Evolutionary conservation across 2,797 vertebrate genomes (phyloP).

Genomic region (Pachyuromys duprasi): DNA sequence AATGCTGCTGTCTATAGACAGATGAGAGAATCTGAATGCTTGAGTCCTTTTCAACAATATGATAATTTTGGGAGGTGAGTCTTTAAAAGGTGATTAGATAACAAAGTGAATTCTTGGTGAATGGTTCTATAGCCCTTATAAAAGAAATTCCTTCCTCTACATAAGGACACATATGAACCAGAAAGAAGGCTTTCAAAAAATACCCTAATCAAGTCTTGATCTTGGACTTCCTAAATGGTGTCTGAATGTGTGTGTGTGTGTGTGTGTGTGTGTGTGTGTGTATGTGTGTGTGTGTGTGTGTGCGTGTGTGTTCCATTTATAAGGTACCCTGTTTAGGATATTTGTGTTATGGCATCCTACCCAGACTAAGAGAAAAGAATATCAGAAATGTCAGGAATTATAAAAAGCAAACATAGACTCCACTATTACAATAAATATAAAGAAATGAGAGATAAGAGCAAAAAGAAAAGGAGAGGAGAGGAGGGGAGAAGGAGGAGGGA

Average conservation of each 20-base stretch:
- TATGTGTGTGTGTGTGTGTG: background rate
- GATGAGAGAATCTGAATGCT: background rate
- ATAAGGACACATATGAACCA: background rate
- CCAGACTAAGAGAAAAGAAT: background rate
- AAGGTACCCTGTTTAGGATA: background rate
- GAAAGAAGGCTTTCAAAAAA: background rate
- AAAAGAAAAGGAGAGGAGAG: rapidly evolving
- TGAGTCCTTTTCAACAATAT: background rate
- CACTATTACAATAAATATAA: background rate
- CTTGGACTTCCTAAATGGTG: background rate
- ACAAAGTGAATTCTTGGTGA: too few species aligned
- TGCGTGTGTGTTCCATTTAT: background rate
- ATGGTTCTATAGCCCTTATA: too few species aligned
- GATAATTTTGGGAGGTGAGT: background rate
- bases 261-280: background rate
- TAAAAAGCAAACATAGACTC: background rate
- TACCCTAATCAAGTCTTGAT: background rate
- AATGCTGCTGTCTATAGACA: background rate
- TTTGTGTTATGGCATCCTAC: background rate
- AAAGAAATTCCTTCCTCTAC: background rate
- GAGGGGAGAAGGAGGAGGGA: background rate
- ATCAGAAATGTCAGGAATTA: background rate
- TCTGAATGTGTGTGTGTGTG: background rate
- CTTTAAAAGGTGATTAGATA: background rate
- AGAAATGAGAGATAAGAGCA: background rate